Base-by-base conservation (phyloP, 1,140 invertebrate genomes). In the Epicauta chinensis region DNA sequence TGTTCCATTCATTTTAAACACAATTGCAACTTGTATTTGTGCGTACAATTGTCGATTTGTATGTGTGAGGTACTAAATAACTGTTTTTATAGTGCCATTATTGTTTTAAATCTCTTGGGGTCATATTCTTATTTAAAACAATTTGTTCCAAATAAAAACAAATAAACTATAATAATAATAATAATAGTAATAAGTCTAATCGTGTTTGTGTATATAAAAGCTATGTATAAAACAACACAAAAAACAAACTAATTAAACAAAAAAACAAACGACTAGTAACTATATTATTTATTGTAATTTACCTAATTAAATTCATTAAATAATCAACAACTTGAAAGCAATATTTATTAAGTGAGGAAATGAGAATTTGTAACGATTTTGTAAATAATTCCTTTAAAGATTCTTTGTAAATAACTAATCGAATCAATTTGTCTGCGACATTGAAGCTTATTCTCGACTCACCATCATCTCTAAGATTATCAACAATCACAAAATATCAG, bases 1-100 rank as follows among this genome's bases (percentile, higher is more conserved):
- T 61, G 59, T 61, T 58, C 53, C 59, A 61, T 61, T 58, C 59
- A 58, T 61, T 61, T 23, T 61, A 44, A 61, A 61, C 56, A 61
- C 59, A 61, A 61, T 61, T 58, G 59, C 59, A 31, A 55, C 45
- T 45, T 55, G 53, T 56, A 52, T 58, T 3, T 23, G 23, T 23
- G 23, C 7, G 17, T 23, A n/a, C n/a, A n/a, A n/a, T n/a, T n/a
- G 17, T 23, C 4, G 0, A 7, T 23, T 23, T 23, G 23, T 23
- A 23, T 23, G 23, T 23, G 23, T 23, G 23, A 23, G 59, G 56
- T 53, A 61, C 50, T 52, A 48, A 53, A 53, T 45, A 49, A 53
- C 46, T 38, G 32, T 57, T 48, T 53, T 53, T 53, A 34, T 37
- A 15, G 51, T 49, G 50, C 44, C 55, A 49, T 57, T 52, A 52